Percentiles rank a stretch among this genome's conserved stretches.
Evolutionary conservation across 2,113 vertebrate species (phyloP).

Genomic region (Gobius niger): DNA sequence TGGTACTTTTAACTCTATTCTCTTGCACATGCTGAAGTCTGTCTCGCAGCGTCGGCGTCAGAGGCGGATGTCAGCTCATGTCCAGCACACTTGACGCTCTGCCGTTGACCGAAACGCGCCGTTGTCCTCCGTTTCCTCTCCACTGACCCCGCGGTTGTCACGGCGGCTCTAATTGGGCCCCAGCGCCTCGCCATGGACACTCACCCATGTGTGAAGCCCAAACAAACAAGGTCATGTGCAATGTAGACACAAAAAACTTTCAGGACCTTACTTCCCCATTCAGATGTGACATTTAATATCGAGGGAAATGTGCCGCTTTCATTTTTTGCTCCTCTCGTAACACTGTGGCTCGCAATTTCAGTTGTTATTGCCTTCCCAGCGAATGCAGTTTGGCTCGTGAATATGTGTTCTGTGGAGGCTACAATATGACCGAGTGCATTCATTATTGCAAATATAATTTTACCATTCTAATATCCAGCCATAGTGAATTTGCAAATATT

Average conservation of each 20-base stretch:
- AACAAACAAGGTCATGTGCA: constrained; percentile 32
- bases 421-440: not conserved
- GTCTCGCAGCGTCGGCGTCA: not conserved
- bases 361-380: not conserved
- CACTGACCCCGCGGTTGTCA: constrained; percentile 19
- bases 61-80: not conserved
- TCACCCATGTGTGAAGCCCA: constrained; percentile 29
- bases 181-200: not conserved
- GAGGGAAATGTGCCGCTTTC: not conserved
- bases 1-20: not conserved
- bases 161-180: constrained; percentile 39
- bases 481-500: not conserved
- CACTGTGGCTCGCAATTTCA: not conserved
- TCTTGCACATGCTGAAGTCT: not conserved
- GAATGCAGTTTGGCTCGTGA: not conserved
- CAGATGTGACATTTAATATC: not conserved
- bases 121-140: not conserved
- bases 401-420: not conserved
- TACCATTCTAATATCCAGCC: not conserved
- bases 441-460: constrained; percentile 3
- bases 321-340: not conserved
- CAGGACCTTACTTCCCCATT: not conserved
- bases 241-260: not conserved
- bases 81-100: constrained; percentile 16
- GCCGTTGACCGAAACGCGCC: constrained; percentile 18